Evolutionary conservation across 2,888 invertebrate genomes (phyloP).

Genomic region (Dryadula phaetusa): DNA sequence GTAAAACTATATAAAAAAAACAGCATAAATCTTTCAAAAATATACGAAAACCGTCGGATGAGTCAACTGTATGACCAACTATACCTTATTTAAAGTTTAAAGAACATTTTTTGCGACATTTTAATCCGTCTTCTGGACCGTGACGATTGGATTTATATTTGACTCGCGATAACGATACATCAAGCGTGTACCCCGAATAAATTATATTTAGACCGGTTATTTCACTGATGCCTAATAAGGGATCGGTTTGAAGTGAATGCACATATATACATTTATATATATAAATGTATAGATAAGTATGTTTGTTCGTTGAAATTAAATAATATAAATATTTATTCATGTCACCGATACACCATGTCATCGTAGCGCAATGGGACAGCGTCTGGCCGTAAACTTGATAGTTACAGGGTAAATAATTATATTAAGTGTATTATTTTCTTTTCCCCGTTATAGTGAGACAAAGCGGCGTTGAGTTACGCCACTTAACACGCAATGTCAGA

Average conservation of each 20-base stretch:
- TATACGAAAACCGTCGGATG: conserved; percentile 9
- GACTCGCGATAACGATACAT: conserved; percentile 10
- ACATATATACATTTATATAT: too few relatives aligned
- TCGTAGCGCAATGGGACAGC: too few relatives aligned
- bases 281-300: too few relatives aligned
- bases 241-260: neutral
- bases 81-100: neutral
- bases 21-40: conserved; percentile 9
- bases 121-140: conserved; percentile 28
- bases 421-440: too few relatives aligned
- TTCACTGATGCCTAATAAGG: neutral
- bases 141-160: conserved; percentile 28
- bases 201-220: conserved; percentile 12
- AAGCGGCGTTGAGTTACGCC: too few relatives aligned
- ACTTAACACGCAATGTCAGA: too few relatives aligned
- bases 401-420: too few relatives aligned
- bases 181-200: conserved; percentile 22
- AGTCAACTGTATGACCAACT: neutral
- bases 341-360: neutral
- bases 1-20: neutral
- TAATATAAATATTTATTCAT: neutral
- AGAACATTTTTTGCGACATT: conserved; percentile 26
- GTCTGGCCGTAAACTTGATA: too few relatives aligned
- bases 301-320: neutral
- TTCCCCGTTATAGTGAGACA: too few relatives aligned